These are phyloP conservation scores for Lamproptera curius DNA, from an alignment of 2,888 invertebrate species.

Conservation along the genomic window DNA sequence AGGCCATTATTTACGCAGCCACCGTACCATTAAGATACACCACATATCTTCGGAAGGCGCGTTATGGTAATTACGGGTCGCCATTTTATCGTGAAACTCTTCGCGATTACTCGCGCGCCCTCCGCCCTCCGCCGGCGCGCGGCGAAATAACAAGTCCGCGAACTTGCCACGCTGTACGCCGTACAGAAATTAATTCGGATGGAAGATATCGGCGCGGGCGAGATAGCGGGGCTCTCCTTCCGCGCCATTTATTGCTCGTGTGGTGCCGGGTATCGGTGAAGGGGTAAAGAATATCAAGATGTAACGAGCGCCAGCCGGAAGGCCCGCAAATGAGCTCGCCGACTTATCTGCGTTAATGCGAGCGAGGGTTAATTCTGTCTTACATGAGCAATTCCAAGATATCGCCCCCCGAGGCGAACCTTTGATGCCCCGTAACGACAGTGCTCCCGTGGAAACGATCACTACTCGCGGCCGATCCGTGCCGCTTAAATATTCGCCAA, in stretches of 20 bases:
- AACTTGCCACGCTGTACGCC: conserved; percentile 67
- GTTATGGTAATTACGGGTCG: conserved; percentile 78
- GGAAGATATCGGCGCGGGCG: conserved; percentile 72
- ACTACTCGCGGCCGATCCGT: conserved; percentile 25
- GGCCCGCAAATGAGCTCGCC: conserved; percentile 77
- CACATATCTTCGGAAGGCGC: conserved; percentile 76
- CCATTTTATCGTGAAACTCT: conserved; percentile 74
- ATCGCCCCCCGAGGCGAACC: conserved; percentile 47
- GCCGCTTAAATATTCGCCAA: conserved; percentile 72
- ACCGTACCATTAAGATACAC: conserved; percentile 77
- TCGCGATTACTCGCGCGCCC: conserved; percentile 67
- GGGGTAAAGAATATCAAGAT: conserved; percentile 79
- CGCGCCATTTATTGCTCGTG: conserved; percentile 78
- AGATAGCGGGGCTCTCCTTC: conserved; percentile 75
- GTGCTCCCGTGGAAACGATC: conserved; percentile 22
- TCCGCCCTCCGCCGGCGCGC: conserved; percentile 50
- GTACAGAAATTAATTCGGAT: conserved; percentile 77
- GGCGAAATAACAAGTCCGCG: conserved; percentile 75
- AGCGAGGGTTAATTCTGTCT: conserved; percentile 76
- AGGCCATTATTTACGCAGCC: conserved; percentile 77
- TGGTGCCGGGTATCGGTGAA: conserved; percentile 71
- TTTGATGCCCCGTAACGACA: conserved; percentile 42
- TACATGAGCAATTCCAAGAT: conserved; percentile 76
- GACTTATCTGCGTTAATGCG: conserved; percentile 77
- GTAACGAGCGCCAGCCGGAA: conserved; percentile 75